Percentiles rank a stretch among this genome's conserved stretches.
Conservation (phyloP, 2,797 vertebrate species). For the Falco novaeseelandiae region DNA sequence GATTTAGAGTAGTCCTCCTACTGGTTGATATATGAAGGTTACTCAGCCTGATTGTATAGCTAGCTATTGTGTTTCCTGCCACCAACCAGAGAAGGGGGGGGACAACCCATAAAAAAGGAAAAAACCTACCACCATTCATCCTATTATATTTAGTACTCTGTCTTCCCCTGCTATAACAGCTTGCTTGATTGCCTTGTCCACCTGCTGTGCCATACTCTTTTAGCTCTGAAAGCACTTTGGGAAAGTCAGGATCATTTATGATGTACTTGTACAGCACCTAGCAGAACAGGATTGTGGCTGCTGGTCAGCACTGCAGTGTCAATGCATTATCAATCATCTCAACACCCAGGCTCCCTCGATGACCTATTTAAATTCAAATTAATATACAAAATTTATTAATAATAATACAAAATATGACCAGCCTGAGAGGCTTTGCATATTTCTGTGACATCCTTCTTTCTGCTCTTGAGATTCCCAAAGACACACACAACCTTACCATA, state of each 20-base stretch:
- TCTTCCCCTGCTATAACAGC: slow-evolving; percentile 6
- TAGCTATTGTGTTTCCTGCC: not conserved
- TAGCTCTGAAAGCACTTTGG: slow-evolving; percentile 18
- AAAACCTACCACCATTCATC: not conserved
- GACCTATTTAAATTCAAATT: not conserved
- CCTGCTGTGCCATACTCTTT: not conserved
- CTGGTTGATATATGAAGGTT: not conserved
- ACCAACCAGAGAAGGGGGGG: rapidly evolving
- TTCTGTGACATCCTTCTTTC: not conserved
- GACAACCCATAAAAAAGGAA: not conserved
- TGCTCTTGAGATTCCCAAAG: not conserved
- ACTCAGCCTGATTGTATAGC: not conserved
- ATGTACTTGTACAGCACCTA: not conserved
- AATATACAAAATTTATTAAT: not conserved
- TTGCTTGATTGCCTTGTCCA: slow-evolving; percentile 21
- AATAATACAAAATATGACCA: not conserved
- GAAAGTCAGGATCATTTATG: slow-evolving; percentile 1
- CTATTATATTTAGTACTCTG: not conserved
- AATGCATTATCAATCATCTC: not conserved
- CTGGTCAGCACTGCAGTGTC: not conserved
- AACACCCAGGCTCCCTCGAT: not conserved
- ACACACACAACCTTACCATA: not conserved
- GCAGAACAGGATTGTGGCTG: not conserved
- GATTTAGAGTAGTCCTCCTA: not conserved
- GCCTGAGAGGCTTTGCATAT: not conserved